Evolutionary conservation across 2,113 vertebrate genomes (phyloP), one percentile per base, ranked within the genome.

Genomic region (Albula glossodonta): DNA sequence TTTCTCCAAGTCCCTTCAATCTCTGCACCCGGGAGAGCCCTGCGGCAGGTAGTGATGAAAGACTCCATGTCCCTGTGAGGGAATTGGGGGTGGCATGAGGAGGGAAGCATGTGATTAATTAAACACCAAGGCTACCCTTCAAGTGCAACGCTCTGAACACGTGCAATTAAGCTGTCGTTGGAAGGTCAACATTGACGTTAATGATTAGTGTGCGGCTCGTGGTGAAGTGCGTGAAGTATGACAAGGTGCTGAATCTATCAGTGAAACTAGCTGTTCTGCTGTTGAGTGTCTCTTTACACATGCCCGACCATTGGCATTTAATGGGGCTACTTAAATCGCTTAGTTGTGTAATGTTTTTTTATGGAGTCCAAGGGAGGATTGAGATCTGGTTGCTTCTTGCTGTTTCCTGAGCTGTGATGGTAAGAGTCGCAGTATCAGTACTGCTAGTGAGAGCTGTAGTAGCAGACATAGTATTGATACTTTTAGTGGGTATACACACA

Each of bases 171-270:
- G 70, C 70, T 74, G 70, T 74, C 70, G 31, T 31, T 8, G 70
- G 70, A 74, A 74, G 70, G 70, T 74, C 70, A 74, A 74, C 70
- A 74, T 31, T 74, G 70, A 31, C 70, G 31, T 74, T 74, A 74
- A 74, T 31, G 70, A 74, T 74, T 31, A 74, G 70, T 74, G 70
- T 74, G 22, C 70, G 2, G 70, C 70, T 74, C 7, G n/a, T 31
- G 70, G 70, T 74, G 10, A 74, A n/a, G 70, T 31, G n/a, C n/a
- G 8, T 74, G 31, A 22, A n/a, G 70, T 66, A 66, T 4, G 60
- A 66, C 22, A 74, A 74, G n/a, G 70, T 74, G 70, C 22, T 25
- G n/a, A 74, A 74, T 10, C 22, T 31, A n/a, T 74, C 70, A 31
- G n/a, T 31, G 8, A 31, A n/a, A 74, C 70, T 31, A 74, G 63